phyloP scores from a whole-genome alignment of 2,888 invertebrate species.

The Drosophila nr. perissopoda region DNA sequence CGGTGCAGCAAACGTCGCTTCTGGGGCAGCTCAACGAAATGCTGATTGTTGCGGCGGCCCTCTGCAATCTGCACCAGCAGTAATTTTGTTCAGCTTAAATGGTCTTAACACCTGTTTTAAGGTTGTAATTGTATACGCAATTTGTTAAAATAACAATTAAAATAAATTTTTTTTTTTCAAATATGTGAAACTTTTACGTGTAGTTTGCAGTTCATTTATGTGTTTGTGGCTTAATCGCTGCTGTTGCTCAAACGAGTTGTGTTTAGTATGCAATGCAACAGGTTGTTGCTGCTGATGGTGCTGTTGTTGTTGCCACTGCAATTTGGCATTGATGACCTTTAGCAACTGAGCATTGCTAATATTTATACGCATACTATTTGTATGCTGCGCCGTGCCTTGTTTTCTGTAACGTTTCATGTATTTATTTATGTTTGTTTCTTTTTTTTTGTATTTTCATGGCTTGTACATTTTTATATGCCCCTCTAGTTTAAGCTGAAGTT shows the following conservation, averaged over 20 bases:
- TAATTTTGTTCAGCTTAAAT: slow-evolving; percentile 19
- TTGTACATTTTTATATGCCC: background rate
- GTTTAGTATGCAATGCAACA: slow-evolving; percentile 34
- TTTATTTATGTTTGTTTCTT: background rate
- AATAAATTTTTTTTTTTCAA: background rate
- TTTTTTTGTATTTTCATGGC: slow-evolving; percentile 6
- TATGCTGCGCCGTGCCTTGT: slow-evolving; percentile 9
- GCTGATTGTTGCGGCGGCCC: slow-evolving; percentile 81
- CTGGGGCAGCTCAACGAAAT: slow-evolving; percentile 83
- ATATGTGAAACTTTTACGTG: slow-evolving; percentile 16
- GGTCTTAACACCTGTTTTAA: slow-evolving; percentile 46
- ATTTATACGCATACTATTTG: slow-evolving; percentile 23
- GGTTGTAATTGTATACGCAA: slow-evolving; percentile 25
- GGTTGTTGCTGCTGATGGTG: slow-evolving; percentile 22
- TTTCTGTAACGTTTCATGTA: slow-evolving; percentile 7
- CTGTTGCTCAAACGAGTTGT: slow-evolving; percentile 21
- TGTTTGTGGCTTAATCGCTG: slow-evolving; percentile 1
- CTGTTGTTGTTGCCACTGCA: slow-evolving; percentile 21
- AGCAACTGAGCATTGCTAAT: slow-evolving; percentile 25
- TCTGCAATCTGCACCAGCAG: slow-evolving; percentile 83
- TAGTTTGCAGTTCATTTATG: background rate
- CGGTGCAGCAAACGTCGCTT: slow-evolving; percentile 78
- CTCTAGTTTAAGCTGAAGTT: slow-evolving; percentile 1
- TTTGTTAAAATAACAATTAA: slow-evolving; percentile 14
- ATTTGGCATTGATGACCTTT: slow-evolving; percentile 25